Evolutionary conservation across 2,888 invertebrate genomes (phyloP), one percentile per base, ranked within the genome.

Genomic region (Rhagonycha fulva): DNA sequence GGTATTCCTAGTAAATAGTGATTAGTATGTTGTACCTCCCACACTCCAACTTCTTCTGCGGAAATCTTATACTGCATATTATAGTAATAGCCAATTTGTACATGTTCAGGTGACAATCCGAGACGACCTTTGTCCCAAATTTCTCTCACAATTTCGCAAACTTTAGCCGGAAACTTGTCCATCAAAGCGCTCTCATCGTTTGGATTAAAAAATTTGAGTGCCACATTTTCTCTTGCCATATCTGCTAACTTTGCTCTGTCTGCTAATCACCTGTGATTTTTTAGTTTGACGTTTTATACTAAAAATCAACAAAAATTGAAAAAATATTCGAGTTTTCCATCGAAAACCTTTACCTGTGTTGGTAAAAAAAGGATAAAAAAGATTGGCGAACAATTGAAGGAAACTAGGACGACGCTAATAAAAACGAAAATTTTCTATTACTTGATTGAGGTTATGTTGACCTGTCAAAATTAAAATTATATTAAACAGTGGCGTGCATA

Each of bases 1-100:
- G 94, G 94, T 71, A 95, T 89, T 14, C 90, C 89, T 69, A 94
- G 84, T 62, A 90, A 47, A 47, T n/a, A 47, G 12, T 47, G n/a
- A 47, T n/a, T 47, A 7, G n/a, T 7, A 47, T n/a, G 7, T 0
- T 5, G 2, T 0, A n/a, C 47, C 7, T 47, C 47, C 7, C 7
- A 47, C 7, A n/a, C n/a, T 47, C 47, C 47, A n/a, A 7, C n/a
- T 2, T 7, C n/a, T 0, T 4, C n/a, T n/a, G n/a, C n/a, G 2
- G 47, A n/a, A 47, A 47, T n/a, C 47, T 47, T 1, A 47, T 47
- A 47, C 7, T n/a, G 47, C 7, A 0, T n/a, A 9, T 47, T 7
- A n/a, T 47, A 5, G n/a, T 47, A 47, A 47, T 47, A 47, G 7
- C n/a, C 47, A n/a, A 47, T 47, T 9, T 47, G 47, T 47, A 47